Evolutionary conservation across 1,140 invertebrate genomes (phyloP).

Genomic region (Tribolium castaneum): DNA sequence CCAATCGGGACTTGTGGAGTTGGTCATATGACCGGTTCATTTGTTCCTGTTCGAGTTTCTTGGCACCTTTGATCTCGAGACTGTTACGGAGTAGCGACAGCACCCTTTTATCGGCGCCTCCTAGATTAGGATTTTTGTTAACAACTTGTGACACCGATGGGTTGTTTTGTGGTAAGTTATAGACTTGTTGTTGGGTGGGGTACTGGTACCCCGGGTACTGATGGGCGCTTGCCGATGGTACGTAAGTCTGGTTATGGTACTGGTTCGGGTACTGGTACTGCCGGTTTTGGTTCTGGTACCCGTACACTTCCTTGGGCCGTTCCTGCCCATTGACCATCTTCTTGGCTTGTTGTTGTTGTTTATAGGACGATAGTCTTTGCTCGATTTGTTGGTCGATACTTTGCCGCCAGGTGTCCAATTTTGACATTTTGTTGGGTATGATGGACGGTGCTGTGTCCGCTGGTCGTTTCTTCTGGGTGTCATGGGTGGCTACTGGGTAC

Average conservation of each 20-base stretch:
- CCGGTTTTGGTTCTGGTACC: conserved; percentile 46
- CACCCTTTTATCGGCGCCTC: conserved; percentile 72
- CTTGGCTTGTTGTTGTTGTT: conserved; percentile 50
- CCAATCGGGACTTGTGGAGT: conserved; percentile 48
- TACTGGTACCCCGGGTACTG: conserved; percentile 56
- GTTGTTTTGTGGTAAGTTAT: conserved; percentile 53
- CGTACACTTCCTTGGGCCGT: conserved; percentile 45
- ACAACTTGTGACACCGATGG: conserved; percentile 47
- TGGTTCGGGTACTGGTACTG: conserved; percentile 37
- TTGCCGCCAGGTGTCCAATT: conserved; percentile 67
- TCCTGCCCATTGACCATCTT: conserved; percentile 55
- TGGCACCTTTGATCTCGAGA: conserved; percentile 74
- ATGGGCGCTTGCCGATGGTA: conserved; percentile 53
- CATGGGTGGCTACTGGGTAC: conserved; percentile 35
- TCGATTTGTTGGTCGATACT: conserved; percentile 70
- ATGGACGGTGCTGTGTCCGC: conserved; percentile 59
- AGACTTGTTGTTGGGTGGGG: conserved; percentile 50
- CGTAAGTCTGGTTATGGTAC: conserved; percentile 58
- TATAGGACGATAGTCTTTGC: conserved; percentile 64
- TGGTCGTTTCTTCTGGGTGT: conserved; percentile 60
- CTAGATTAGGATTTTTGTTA: conserved; percentile 30
- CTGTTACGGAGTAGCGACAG: conserved; percentile 75
- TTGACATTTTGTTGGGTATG: conserved; percentile 65
- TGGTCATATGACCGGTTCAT: conserved; percentile 40
- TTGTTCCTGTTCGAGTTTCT: conserved; percentile 61